Base-by-base conservation (phyloP, 2,113 vertebrate genomes). In the Nibea albiflora region DNA sequence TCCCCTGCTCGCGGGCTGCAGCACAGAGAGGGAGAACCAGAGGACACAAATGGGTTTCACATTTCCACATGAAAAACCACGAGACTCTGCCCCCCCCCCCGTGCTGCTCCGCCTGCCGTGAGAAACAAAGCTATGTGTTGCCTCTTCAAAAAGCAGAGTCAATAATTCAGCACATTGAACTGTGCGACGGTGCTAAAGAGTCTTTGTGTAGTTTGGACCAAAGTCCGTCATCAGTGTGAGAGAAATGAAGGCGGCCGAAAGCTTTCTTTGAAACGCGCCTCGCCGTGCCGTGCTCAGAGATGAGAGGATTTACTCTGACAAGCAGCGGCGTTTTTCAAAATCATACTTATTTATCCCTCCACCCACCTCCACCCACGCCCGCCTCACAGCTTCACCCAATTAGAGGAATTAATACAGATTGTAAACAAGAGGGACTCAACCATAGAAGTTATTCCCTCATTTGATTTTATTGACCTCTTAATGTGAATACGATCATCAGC, bases 81-180 rank as follows among this genome's bases (percentile, higher is more conserved):
- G 49, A 69, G 73, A 70, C 42, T 20, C 64, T 44, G 31, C 39
- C 56, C 61, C 31, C 31, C 31, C 6, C 31, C 31, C 42, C 2
- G 1, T 16, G 62, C 72, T 11, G 20, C 72, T 44, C 78, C 39
- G 56, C 47, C 61, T 50, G 76, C 35, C 8, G 6, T 24, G 68
- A 82, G 67, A 81, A 82, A 81, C 65, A 66, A 68, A 80, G 84
- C 73, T 2, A n/a, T n/a, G 73, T 1, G 49, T 44, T 26, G 75
- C 56, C 68, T 56, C 63, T 80, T 69, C 67, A 54, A 75, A 88
- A 67, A 76, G 71, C 0, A 10, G 0, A 68, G 81, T 89, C 81
- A 88, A 89, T 88, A 85, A 89, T 89, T 88, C 84, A 87, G 85
- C 69, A 50, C 67, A 42, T 7, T 28, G 88, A 84, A 85, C 56